phyloP scores from a whole-genome alignment of 1,140 invertebrate species.

The Cydia pomonella region DNA sequence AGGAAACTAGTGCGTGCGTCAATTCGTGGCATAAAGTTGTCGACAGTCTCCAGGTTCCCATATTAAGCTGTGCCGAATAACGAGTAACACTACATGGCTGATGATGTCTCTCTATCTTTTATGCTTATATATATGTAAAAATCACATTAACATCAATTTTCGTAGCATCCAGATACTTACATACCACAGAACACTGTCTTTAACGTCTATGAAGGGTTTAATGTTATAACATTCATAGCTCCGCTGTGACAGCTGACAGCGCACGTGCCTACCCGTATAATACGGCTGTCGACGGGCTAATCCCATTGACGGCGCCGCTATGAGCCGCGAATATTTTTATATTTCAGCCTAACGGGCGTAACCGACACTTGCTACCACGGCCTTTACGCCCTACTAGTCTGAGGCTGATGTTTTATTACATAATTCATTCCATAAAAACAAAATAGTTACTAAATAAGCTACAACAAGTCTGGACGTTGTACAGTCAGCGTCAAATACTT shows the following conservation, averaged over 20 bases:
- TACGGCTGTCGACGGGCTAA: slow-evolving; percentile 9
- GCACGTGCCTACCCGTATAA: slow-evolving; percentile 6
- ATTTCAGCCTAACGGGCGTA: background rate
- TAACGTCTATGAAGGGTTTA: background rate
- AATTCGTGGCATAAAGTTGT: too few relatives aligned
- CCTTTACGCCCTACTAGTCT: background rate
- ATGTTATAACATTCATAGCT: background rate
- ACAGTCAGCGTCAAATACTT: too few relatives aligned
- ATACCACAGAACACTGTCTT: background rate
- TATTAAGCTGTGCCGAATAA: too few relatives aligned
- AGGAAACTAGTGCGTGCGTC: too few relatives aligned
- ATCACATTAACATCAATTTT: too few relatives aligned
- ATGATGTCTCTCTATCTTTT: too few relatives aligned
- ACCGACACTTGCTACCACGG: background rate
- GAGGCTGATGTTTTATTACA: background rate
- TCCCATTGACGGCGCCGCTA: slow-evolving; percentile 9
- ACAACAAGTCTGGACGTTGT: background rate
- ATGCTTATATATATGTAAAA: too few relatives aligned
- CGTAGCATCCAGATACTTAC: too few relatives aligned
- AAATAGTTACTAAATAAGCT: background rate
- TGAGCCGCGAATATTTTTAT: background rate
- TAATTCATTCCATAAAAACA: background rate
- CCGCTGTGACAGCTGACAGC: slow-evolving; percentile 21
- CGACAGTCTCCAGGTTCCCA: too few relatives aligned
- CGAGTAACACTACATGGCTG: too few relatives aligned